Evolutionary conservation across 1,140 invertebrate species (phyloP), one percentile per base, ranked within the genome.

Genomic region (Plectus sambesii): DNA sequence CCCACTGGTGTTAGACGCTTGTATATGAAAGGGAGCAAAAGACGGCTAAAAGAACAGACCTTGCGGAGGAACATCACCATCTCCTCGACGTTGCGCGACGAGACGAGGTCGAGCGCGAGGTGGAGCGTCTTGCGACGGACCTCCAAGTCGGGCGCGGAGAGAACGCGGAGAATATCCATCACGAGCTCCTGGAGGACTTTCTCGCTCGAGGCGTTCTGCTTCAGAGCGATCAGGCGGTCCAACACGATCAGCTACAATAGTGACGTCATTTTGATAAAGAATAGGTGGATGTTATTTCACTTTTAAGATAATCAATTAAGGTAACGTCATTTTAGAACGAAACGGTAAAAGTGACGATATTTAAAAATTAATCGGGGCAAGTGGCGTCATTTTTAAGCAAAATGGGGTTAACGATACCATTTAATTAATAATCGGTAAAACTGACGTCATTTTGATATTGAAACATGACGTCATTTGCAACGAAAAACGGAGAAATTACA

Each of bases 141-240:
- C 78, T 98, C 93, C 49, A 96, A 77, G 69, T 97, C 93, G 20
- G 88, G 85, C 37, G 88, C 82, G 57, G 85, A 80, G 30, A 98
- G 74, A 22, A 98, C 90, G 29, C 92, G 74, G 37, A 99, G 74
- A 60, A 98, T 85, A 74, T 99, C 94, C 93, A 99, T 98, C 9
- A 96, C 88, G 27, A 97, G 76, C 64, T 94, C 90, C 70, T 79
- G 89, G 48, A 98, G 77, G 0, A 97, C 86, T 68, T 87, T 79
- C 69, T 93, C 87, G 66, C 81, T 78, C 20, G 86, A 82, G 63
- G 81, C 80, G 19, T 74, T 56, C 37, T 86, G 84, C 58, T 83
- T 83, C 63, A 99, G 78, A 2, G 83, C 81, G 60, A 93, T 83
- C 42, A 98, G 75, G 39, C 90, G 81, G 69, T 96, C 92, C 49